Conservation (phyloP, 2,888 invertebrate species). For the Charanyca ferruginea region DNA sequence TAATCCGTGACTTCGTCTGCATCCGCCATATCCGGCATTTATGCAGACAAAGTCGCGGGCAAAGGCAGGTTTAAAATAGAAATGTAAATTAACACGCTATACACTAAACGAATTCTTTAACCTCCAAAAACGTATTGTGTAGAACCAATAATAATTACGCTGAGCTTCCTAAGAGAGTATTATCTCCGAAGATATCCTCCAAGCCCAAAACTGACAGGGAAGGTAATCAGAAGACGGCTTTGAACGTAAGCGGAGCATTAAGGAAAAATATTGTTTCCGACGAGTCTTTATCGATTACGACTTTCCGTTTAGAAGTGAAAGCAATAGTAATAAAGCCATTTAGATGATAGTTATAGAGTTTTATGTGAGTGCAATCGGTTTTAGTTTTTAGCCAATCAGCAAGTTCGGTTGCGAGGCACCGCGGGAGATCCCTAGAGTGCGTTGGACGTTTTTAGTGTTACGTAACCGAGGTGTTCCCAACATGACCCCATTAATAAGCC, state of each 20-base stretch:
- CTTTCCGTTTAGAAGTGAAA: constrained; percentile 18
- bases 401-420: neutral
- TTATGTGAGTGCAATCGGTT: constrained; percentile 10
- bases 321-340: constrained; percentile 31
- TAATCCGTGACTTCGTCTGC: too few species aligned
- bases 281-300: constrained; percentile 44
- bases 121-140: constrained; percentile 2
- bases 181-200: constrained; percentile 45
- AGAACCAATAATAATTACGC: constrained; percentile 42
- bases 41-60: too few species aligned
- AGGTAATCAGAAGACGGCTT: constrained; percentile 49
- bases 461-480: too few species aligned
- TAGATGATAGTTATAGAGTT: neutral
- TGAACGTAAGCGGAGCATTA: constrained; percentile 46
- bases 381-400: neutral
- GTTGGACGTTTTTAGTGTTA: neutral
- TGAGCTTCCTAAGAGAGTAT: constrained; percentile 39
- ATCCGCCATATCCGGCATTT: too few species aligned
- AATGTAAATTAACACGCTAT: neutral
- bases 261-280: constrained; percentile 55
- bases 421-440: too few species aligned
- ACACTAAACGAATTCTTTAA: neutral
- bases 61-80: too few species aligned
- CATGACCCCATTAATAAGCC: too few species aligned
- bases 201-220: constrained; percentile 40